These are phyloP conservation scores for Deroptyus accipitrinus DNA, from an alignment of 2,113 vertebrate genomes.

Conservation along the genomic window DNA sequence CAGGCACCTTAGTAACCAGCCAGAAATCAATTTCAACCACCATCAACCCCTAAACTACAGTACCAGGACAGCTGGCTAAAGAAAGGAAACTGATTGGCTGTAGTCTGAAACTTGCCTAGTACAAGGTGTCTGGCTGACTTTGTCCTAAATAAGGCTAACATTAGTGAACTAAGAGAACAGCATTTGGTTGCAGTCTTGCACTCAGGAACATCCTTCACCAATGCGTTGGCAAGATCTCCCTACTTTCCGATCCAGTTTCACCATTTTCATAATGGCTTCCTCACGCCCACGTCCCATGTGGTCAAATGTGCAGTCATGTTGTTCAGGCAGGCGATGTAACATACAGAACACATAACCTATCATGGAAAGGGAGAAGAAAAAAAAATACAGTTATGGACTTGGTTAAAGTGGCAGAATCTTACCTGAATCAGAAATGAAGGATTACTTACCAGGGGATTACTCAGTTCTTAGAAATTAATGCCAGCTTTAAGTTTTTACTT, in stretches of 20 bases:
- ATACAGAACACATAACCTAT: conserved; percentile 97
- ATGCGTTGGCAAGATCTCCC: conserved; percentile 99
- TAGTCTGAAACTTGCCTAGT: conserved; percentile 85
- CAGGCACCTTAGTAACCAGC: conserved; percentile 83
- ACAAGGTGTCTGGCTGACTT: conserved; percentile 86
- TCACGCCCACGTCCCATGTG: conserved; percentile 96
- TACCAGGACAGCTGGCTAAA: conserved; percentile 83
- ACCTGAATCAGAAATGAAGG: neutral
- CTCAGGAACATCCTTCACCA: conserved; percentile 97
- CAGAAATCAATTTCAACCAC: conserved; percentile 83
- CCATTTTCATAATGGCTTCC: conserved; percentile 98
- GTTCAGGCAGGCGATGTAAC: conserved; percentile 96
- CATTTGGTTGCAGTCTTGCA: conserved; percentile 78
- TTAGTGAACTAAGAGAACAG: conserved; percentile 86
- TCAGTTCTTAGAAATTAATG: neutral
- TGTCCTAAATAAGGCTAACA: conserved; percentile 90
- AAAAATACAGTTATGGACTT: neutral
- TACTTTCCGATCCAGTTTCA: conserved; percentile 98
- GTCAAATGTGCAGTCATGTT: conserved; percentile 96
- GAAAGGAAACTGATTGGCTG: conserved; percentile 83
- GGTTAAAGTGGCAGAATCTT: neutral
- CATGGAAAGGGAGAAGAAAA: neutral
- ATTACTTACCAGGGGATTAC: neutral
- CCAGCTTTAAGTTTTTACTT: neutral
- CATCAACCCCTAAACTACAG: conserved; percentile 84